Evolutionary conservation across 1,140 invertebrate genomes (phyloP), one percentile per base, ranked within the genome.

Genomic region (Trichogramma pretiosum): DNA sequence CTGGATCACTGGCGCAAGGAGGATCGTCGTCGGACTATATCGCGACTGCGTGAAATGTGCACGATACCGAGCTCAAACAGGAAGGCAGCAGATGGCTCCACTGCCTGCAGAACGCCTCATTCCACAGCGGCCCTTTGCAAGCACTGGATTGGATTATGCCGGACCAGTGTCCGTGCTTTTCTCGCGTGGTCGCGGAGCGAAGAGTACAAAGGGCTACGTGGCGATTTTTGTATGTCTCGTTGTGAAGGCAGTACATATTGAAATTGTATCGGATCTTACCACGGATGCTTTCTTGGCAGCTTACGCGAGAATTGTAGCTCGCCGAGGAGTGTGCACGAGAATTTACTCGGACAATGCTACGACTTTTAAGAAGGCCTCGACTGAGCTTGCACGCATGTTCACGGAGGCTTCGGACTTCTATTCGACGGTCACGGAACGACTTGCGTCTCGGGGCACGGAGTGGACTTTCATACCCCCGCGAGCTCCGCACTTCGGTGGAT

Each of bases 401-500:
- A 19, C 10, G 1, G 22, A 40, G 19, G n/a, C 38, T 3, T 24
- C 24, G 3, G 11, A 16, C 18, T 10, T 40, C 2, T 22, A 5
- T 16, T 22, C 13, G 14, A 16, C 10, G 13, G 38, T 24, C 10
- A 22, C 38, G 3, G 22, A 16, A 11, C 5, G 5, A 1, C 14
- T 26, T 5, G 22, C 24, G 1, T 11, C 5, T 26, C 18, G 24
- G 3, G 38, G 38, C 3, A 21, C n/a, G 3, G 8, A 14, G 2
- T 44, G 41, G 41, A 18, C 18, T 0, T 33, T 32, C 14, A 33
- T 32, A 18, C 41, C 41, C 3, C 41, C 28, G 7, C 26, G 18
- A 3, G 24, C 41, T 5, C 41, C 41, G 4, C 33, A 44, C 9
- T 45, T 54, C n/a, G 48, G 48, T 5, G 38, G 24, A 35, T 37